Evolutionary conservation across 2,797 vertebrate genomes (phyloP).

Genomic region (Spheniscus humboldti): DNA sequence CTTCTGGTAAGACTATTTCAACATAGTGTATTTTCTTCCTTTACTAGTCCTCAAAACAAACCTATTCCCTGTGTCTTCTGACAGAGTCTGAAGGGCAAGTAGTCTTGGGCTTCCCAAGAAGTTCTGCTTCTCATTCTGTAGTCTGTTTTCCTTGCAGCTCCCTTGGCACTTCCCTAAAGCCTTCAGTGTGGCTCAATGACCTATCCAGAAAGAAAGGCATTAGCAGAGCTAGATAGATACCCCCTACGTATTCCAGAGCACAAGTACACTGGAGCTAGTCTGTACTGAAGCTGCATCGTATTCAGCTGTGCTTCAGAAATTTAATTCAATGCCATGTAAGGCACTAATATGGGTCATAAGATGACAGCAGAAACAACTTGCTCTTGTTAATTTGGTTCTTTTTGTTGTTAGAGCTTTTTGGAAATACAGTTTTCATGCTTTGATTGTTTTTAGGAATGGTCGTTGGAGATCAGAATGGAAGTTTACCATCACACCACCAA

Average conservation of each 20-base stretch:
- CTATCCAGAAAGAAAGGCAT: background rate
- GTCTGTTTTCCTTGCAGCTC: background rate
- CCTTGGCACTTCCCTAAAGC: background rate
- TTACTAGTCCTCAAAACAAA: background rate
- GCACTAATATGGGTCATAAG: background rate
- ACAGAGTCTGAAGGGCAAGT: background rate
- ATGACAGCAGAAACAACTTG: background rate
- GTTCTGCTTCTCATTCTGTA: background rate
- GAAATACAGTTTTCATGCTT: background rate
- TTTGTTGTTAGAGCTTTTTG: background rate
- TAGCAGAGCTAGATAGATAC: background rate
- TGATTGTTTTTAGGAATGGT: slow-evolving; percentile 82
- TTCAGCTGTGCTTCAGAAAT: background rate
- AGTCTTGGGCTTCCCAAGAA: background rate
- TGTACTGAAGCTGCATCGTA: background rate
- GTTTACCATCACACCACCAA: slow-evolving; percentile 86
- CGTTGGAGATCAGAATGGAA: slow-evolving; percentile 95
- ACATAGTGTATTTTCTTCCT: background rate
- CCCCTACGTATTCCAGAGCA: background rate
- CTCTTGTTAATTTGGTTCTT: background rate
- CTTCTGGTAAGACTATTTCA: slow-evolving; percentile 85
- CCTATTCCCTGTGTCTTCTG: background rate
- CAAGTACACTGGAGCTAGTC: background rate
- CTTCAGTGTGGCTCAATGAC: background rate
- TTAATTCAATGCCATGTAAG: background rate